These are phyloP conservation scores for Stenurella melanura DNA, from an alignment of 2,888 invertebrate species.

Conservation along the genomic window DNA sequence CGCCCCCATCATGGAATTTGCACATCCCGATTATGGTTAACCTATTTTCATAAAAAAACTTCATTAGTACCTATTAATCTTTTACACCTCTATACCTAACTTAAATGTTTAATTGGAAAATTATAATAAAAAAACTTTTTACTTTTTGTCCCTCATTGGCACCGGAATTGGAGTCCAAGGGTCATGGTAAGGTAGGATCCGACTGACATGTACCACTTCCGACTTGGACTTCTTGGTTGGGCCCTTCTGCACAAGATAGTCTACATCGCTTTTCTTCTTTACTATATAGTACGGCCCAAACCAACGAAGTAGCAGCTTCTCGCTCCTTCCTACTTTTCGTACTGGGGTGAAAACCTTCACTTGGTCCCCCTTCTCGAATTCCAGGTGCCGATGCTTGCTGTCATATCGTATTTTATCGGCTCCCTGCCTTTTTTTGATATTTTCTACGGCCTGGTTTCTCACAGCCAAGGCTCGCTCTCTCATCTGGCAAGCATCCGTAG, in stretches of 20 bases:
- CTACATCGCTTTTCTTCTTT: slow-evolving; percentile 52
- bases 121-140: not conserved
- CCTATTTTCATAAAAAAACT: not conserved
- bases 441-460: not conserved
- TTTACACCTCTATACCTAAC: too few relatives aligned
- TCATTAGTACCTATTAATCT: not conserved
- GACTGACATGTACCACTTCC: slow-evolving; percentile 52
- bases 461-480: slow-evolving; percentile 5
- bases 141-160: not conserved
- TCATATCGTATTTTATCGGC: slow-evolving; percentile 58
- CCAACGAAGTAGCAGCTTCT: slow-evolving; percentile 40
- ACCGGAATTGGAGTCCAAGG: slow-evolving; percentile 45
- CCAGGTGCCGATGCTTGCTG: slow-evolving; percentile 47
- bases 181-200: slow-evolving; percentile 51
- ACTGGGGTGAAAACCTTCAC: slow-evolving; percentile 58
- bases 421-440: not conserved
- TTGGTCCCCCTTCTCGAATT: slow-evolving; percentile 36
- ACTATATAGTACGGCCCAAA: slow-evolving; percentile 55
- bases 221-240: slow-evolving; percentile 36
- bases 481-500: slow-evolving; percentile 39
- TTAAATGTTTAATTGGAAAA: too few relatives aligned
- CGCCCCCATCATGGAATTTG: not conserved
- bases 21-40: not conserved
- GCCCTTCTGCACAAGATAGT: slow-evolving; percentile 44
- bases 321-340: slow-evolving; percentile 44